Base-by-base conservation (phyloP, 2,113 vertebrate species). In the Gila orcuttii region DNA sequence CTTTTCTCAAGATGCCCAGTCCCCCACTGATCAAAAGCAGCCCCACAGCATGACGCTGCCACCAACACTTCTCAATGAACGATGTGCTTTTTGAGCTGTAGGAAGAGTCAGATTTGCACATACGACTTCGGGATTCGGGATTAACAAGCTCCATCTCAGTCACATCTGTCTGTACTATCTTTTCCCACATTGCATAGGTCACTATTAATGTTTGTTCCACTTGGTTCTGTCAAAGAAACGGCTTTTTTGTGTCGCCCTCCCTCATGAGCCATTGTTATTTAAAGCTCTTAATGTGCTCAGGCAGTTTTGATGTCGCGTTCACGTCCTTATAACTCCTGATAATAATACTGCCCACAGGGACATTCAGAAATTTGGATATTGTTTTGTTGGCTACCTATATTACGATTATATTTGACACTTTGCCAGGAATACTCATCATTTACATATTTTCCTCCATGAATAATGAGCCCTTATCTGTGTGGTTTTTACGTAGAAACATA, bases 141-240 rank as follows among this genome's bases (percentile, higher is more conserved):
- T 36, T 82, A 69, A 82, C 42, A 82, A 82, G 80, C 60, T 82
- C 78, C 8, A 62, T 62, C 57, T 42, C 15, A 21, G 75, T 77
- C 74, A 12, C 75, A 77, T 60, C 52, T 13, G 55, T 42, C 31
- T 19, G 25, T 15, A n/a, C 19, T 31, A 47, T 82, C 62, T 66
- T 15, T 52, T 50, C 45, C 47, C 11, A 33, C 28, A 31, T 11
- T 55, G 64, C 39, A 52, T 19, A 69, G 33, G 81, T 55, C 45
- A 71, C 81, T 71, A 25, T 39, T 73, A 83, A 55, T 11, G 75
- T 77, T 55, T 77, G 50, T 12, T 77, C 28, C 47, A 33, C 75
- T 33, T 31, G 75, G 45, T 55, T 79, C 55, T 36, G 8, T 79
- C 33, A 2, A 9, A 71, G 47, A 57, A 83, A 73, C 57, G 31